Evolutionary conservation across 2,888 invertebrate species (phyloP).

Genomic region (Netelia fuscicornis): DNA sequence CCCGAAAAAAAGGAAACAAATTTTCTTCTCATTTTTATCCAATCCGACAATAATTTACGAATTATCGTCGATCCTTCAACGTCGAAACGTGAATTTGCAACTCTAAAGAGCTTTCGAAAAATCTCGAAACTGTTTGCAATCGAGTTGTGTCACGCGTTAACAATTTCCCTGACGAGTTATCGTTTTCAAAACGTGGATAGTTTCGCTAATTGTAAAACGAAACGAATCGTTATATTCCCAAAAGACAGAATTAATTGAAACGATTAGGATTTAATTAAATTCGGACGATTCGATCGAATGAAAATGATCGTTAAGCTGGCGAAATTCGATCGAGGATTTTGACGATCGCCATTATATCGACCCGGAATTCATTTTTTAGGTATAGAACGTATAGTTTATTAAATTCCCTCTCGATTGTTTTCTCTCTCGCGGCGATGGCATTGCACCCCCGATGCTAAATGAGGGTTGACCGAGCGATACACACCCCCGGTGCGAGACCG

Average conservation of each 20-base stretch:
- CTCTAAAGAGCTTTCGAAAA: neutral
- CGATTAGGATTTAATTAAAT: too few relatives aligned
- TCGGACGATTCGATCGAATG: too few relatives aligned
- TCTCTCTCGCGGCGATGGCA: conserved; percentile 39
- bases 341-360: too few relatives aligned
- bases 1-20: neutral
- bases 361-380: too few relatives aligned
- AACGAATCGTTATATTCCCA: too few relatives aligned
- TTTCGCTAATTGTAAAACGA: too few relatives aligned
- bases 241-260: too few relatives aligned
- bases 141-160: neutral
- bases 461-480: conserved; percentile 65
- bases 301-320: too few relatives aligned
- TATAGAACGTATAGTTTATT: neutral
- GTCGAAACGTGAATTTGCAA: neutral
- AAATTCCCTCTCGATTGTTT: conserved; percentile 36
- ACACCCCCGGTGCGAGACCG: conserved; percentile 62
- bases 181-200: too few relatives aligned
- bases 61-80: neutral
- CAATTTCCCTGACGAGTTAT: too few relatives aligned
- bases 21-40: neutral
- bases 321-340: too few relatives aligned
- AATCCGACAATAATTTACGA: neutral
- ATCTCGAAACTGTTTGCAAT: neutral
- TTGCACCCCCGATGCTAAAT: conserved; percentile 60